Conservation (phyloP, 1,140 invertebrate genomes). For the Coboldia fuscipes region DNA sequence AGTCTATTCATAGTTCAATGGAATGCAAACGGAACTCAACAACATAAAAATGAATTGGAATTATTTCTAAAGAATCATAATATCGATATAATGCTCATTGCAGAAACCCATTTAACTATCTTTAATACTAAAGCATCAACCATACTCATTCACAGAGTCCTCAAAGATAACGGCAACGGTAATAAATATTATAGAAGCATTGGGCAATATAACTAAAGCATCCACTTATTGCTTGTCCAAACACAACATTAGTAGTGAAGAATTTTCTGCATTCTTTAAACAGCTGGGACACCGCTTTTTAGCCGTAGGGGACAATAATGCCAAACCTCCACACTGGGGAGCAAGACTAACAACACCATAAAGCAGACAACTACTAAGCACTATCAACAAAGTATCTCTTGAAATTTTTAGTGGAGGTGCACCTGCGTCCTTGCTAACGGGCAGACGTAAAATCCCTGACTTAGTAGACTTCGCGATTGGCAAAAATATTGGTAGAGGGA, state of each 20-base stretch:
- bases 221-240: conserved; percentile 11
- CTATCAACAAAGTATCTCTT: conserved; percentile 3
- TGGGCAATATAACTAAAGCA: too few relatives aligned
- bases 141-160: too few relatives aligned
- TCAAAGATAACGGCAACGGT: too few relatives aligned
- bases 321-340: conserved; percentile 11
- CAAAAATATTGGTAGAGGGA: conserved; percentile 5
- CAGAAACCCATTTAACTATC: too few relatives aligned
- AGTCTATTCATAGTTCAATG: too few relatives aligned
- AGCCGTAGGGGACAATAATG: conserved; percentile 12
- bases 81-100: too few relatives aligned
- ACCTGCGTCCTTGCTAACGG: conserved; percentile 14
- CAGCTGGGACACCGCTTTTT: conserved; percentile 10
- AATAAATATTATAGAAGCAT: background rate
- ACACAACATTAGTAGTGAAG: conserved; percentile 5
- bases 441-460: conserved; percentile 12
- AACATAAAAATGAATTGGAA: too few relatives aligned
- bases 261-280: conserved; percentile 8
- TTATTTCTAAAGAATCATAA: too few relatives aligned
- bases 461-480: conserved; percentile 10
- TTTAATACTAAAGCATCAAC: too few relatives aligned
- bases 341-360: conserved; percentile 9
- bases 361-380: conserved; percentile 6
- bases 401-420: conserved; percentile 6
- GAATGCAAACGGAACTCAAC: too few relatives aligned